Conservation (phyloP, 1,140 invertebrate genomes). For the Tribolium madens region DNA sequence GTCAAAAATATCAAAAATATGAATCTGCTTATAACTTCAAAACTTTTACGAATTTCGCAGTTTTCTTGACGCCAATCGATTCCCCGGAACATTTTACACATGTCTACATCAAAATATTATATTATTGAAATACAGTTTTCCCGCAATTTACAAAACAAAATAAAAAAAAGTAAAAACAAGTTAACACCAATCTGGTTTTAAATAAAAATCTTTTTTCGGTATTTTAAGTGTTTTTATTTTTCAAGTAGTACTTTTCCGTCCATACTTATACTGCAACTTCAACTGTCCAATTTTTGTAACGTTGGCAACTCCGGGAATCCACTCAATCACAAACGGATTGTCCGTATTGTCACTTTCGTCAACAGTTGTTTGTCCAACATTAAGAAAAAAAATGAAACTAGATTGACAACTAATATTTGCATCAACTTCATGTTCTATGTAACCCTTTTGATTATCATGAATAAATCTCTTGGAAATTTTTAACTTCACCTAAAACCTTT, state of each 20-base stretch:
- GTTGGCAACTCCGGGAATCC: constrained; percentile 52
- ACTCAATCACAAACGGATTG: constrained; percentile 59
- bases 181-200: too few relatives aligned
- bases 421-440: constrained; percentile 55
- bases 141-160: too few relatives aligned
- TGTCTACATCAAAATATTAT: too few relatives aligned
- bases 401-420: constrained; percentile 45
- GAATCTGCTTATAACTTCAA: too few relatives aligned
- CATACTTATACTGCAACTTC: constrained; percentile 60
- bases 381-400: constrained; percentile 58
- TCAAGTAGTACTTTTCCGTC: constrained; percentile 53
- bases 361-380: constrained; percentile 58
- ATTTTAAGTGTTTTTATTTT: background rate
- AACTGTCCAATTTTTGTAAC: constrained; percentile 55
- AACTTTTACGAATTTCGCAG: too few relatives aligned
- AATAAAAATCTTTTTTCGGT: too few relatives aligned
- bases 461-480: constrained; percentile 58
- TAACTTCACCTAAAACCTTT: constrained; percentile 57
- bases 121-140: too few relatives aligned
- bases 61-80: too few relatives aligned
- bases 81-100: too few relatives aligned
- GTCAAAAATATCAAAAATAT: too few relatives aligned
- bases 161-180: too few relatives aligned
- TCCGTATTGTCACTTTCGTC: constrained; percentile 59
- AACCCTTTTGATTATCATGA: constrained; percentile 51